Conservation (phyloP, 2,888 invertebrate genomes). For the Pachycephus smyrnensis region DNA sequence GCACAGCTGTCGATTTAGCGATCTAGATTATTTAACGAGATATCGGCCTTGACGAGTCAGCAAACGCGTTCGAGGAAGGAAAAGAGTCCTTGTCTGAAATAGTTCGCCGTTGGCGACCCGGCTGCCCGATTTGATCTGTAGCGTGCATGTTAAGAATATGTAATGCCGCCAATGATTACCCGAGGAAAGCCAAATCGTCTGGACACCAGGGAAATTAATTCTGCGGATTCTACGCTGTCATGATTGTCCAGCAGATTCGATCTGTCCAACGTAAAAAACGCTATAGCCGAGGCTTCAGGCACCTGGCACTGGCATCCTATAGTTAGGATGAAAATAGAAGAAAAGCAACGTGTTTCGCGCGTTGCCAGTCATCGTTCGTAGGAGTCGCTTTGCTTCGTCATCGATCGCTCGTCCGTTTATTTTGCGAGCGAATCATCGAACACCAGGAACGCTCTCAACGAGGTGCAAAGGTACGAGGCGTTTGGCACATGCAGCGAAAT, state of each 20-base stretch:
- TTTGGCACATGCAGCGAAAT: too few relatives aligned
- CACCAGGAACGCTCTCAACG: not conserved
- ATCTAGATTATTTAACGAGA: constrained; percentile 3
- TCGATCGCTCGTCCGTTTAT: not conserved
- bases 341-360: not conserved
- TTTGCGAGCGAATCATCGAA: not conserved
- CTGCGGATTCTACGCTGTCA: not conserved
- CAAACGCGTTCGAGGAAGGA: constrained; percentile 9
- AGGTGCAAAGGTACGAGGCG: too few relatives aligned
- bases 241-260: not conserved
- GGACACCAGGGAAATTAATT: not conserved
- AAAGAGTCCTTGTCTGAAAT: constrained; percentile 20
- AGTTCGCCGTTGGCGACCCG: constrained; percentile 3
- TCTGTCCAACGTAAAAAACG: not conserved
- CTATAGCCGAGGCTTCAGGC: not conserved
- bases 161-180: not conserved
- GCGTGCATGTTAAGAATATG: constrained; percentile 1
- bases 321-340: not conserved
- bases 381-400: not conserved
- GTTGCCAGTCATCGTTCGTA: not conserved
- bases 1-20: not conserved
- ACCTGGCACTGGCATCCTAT: not conserved
- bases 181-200: not conserved
- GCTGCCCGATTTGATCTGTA: not conserved
- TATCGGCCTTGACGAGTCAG: not conserved